phyloP scores from a whole-genome alignment of 2,888 invertebrate genomes.

The Lycocerus yunnanus region DNA sequence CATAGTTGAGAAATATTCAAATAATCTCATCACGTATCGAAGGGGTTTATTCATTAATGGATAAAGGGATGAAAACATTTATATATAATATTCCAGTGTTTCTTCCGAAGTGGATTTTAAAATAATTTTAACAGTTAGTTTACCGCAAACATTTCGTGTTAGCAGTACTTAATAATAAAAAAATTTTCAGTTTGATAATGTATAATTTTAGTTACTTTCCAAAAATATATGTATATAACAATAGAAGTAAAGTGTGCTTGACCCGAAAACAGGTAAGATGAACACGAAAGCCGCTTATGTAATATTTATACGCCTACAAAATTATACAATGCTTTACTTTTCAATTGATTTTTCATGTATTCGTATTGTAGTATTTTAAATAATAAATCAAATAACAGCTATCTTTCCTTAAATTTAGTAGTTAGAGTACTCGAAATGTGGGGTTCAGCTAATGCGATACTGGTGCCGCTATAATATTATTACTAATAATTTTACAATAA shows the following conservation, averaged over 20 bases:
- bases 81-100: not conserved
- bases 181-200: slow-evolving; percentile 41
- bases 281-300: not conserved
- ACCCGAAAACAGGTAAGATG: not conserved
- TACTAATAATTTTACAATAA: not conserved
- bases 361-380: not conserved
- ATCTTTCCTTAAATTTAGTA: not conserved
- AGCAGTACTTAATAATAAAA: slow-evolving; percentile 43
- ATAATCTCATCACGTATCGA: not conserved
- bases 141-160: slow-evolving; percentile 45
- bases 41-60: not conserved
- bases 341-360: not conserved
- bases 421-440: not conserved
- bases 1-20: not conserved
- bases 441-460: not conserved
- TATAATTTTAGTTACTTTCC: not conserved
- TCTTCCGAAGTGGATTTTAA: not conserved
- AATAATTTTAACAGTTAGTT: slow-evolving; percentile 32
- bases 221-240: not conserved
- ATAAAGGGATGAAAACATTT: not conserved
- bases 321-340: not conserved
- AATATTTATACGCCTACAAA: not conserved
- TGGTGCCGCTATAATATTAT: no score
- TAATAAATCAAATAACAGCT: not conserved
- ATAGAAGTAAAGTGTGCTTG: not conserved